These are phyloP conservation scores for Anarsia innoxiella DNA, from an alignment of 2,888 invertebrate species.

Conservation along the genomic window DNA sequence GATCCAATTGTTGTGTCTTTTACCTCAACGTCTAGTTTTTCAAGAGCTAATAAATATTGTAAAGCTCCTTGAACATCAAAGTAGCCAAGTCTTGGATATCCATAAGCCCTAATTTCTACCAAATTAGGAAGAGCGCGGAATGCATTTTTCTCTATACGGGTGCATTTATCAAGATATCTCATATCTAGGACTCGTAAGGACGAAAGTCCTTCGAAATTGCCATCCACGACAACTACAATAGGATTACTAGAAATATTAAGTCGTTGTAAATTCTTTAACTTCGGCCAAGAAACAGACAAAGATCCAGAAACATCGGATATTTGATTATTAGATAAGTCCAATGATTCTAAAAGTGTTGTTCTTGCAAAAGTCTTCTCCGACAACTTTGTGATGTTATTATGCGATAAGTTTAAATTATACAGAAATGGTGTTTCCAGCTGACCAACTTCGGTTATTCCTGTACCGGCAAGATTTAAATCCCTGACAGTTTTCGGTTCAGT, in stretches of 20 bases:
- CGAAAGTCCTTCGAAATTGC: conserved; percentile 83
- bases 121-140: conserved; percentile 84
- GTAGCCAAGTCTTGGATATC: conserved; percentile 87
- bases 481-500: conserved; percentile 92
- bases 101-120: conserved; percentile 80
- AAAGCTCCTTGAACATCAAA: conserved; percentile 90
- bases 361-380: conserved; percentile 82
- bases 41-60: conserved; percentile 82
- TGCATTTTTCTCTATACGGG: conserved; percentile 87
- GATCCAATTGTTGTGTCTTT: conserved; percentile 88
- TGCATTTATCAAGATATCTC: conserved; percentile 79
- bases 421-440: conserved; percentile 91
- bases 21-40: conserved; percentile 87
- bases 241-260: conserved; percentile 90
- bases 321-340: conserved; percentile 86
- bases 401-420: conserved; percentile 83
- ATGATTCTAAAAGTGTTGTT: conserved; percentile 83
- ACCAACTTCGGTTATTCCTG: conserved; percentile 80
- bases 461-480: conserved; percentile 86
- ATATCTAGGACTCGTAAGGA: conserved; percentile 80
- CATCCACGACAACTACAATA: conserved; percentile 83
- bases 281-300: conserved; percentile 80
- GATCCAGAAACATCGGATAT: conserved; percentile 75
- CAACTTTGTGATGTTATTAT: conserved; percentile 81
- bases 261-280: conserved; percentile 80